These are phyloP conservation scores for Vulpes vulpes DNA, from an alignment of 2,113 vertebrate species.

Conservation along the genomic window DNA sequence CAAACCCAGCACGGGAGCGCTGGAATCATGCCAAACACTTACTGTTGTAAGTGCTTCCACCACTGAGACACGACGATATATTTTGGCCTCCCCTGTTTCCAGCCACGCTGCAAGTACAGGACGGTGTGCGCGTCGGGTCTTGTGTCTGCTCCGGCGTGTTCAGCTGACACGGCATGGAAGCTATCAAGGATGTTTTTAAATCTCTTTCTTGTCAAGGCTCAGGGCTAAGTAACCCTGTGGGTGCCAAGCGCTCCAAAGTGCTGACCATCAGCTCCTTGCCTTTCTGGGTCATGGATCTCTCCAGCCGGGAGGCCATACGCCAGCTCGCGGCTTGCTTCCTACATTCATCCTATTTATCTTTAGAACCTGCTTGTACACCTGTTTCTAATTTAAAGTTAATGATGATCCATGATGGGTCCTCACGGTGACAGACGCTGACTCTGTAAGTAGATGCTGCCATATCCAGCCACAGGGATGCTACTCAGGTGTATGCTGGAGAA, in stretches of 20 bases:
- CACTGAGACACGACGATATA: rapidly evolving
- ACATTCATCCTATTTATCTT: neutral
- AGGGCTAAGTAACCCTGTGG: rapidly evolving
- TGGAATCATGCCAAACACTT: rapidly evolving
- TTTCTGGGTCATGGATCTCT: neutral
- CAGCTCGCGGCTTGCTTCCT: too few species aligned
- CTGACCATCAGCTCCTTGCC: rapidly evolving
- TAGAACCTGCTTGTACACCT: neutral
- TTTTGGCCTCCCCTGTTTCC: rapidly evolving
- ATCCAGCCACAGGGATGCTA: neutral
- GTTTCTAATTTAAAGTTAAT: neutral
- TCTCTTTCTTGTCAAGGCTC: too few species aligned
- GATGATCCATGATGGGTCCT: neutral
- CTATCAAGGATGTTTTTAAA: neutral
- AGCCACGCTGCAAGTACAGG: neutral
- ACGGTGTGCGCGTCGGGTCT: neutral
- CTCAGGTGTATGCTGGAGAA: rapidly evolving
- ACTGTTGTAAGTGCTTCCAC: neutral
- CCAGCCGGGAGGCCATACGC: rapidly evolving
- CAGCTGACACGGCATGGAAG: neutral
- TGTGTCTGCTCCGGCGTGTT: neutral
- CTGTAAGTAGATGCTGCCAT: rapidly evolving
- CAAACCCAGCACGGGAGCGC: rapidly evolving
- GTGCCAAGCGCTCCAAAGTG: rapidly evolving
- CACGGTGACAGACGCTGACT: neutral